Base-by-base conservation (phyloP, 2,113 vertebrate genomes). In the Leptobrachium ailaonicum region DNA sequence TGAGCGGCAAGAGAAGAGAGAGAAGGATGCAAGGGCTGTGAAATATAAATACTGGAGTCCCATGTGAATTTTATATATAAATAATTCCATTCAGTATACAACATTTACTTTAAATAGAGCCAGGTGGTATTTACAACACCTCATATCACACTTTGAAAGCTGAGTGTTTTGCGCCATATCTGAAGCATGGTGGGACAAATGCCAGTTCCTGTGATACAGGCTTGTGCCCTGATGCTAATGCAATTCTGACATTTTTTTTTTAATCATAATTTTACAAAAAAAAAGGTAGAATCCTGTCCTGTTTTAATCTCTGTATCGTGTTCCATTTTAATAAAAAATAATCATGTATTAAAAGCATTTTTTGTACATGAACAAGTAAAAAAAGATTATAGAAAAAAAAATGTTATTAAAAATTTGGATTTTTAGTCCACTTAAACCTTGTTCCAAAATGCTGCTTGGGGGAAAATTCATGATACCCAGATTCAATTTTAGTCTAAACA, bases 31-130 rank as follows among this genome's bases (percentile, higher is more conserved):
- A 85, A 83, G 82, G 82, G 85, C 84, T 83, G 87, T 85, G 87
- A 86, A 87, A 90, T 85, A 82, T 85, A 90, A 87, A 84, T 86
- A 68, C 84, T 10, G 79, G 74, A 42, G 85, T 89, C 91, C 90
- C 87, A 0, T 2, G 90, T 89, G 90, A 83, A 58, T 79, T 83
- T 84, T 85, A 75, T 64, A 85, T 89, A 88, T 86, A 90, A 93
- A 89, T 91, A 88, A 91, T 86, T 86, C 77, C 82, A 86, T 86
- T 90, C 87, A 82, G 90, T 90, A 88, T 74, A 80, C 71, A 74
- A 88, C 88, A 86, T 82, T 82, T 3, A 0, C 71, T 88, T 87
- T 88, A 87, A 90, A 85, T 80, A 82, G 86, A 87, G 87, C 87
- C 88, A 88, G 89, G 91, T 88, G 89, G 80, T 84, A 82, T 69